Evolutionary conservation across 2,888 invertebrate genomes (phyloP), one percentile per base, ranked within the genome.

Genomic region (Poecilobothrus nobilitatus): DNA sequence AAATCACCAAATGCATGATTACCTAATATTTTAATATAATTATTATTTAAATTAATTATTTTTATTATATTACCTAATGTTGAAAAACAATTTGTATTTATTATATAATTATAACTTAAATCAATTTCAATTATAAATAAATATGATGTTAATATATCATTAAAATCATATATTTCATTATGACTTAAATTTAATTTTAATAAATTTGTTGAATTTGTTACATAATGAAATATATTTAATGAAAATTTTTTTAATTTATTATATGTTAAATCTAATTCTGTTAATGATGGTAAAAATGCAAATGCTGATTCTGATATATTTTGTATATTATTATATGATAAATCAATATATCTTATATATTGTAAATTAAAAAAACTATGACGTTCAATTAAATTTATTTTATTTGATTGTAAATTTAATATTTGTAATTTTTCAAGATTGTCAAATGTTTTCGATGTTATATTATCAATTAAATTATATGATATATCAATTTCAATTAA

Each of bases 301-400:
- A 95, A 91, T 8, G 93, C 88, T 68, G 87, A 86, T 65, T 86
- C 85, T 70, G 89, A 89, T 75, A 96, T 87, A 73, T 86, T 86
- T 72, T 85, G 85, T 75, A 96, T 86, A 75, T 88, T 84, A 83
- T 96, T 96, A 77, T 91, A 89, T 68, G 92, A 90, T 74, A 96
- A 83, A 79, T 94, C 91, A 75, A 96, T 84, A 77, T 91, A 92
- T 74, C 89, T 87, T 74, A 96, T 85, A 79, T 88, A 89, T 53
- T 90, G 88, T 79, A 95, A 86, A 81, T 91, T 88, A 74, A 86
- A 84, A 79, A 96, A 94, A 71, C 91, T 88, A 76, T 88, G 86
- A 73, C 86, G 86, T 75, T 88, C 86, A 72, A 94, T 84, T 74
- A 85, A 84, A 77, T 85, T 85, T 76, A 95, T 88, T 77, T 88